Evolutionary conservation across 2,113 vertebrate species (phyloP).

Genomic region (Nesogale talazaci): DNA sequence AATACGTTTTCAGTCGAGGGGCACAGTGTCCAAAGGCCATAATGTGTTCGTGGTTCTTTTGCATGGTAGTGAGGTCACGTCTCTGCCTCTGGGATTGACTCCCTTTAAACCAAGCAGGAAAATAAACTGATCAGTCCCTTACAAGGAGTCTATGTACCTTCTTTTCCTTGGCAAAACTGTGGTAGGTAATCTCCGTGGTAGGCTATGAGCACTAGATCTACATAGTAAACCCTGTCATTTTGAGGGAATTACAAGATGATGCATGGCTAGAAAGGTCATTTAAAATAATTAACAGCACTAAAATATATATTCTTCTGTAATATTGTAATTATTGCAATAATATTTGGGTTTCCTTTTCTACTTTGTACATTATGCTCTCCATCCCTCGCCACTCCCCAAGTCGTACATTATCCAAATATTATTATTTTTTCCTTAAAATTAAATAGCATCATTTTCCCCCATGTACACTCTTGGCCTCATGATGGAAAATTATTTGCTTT

Average conservation of each 20-base stretch:
- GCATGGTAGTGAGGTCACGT: neutral
- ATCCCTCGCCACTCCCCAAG: slow-evolving; percentile 39
- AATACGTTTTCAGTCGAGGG: neutral
- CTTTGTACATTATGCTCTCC: slow-evolving; percentile 10
- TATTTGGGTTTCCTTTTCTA: neutral
- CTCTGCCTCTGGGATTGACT: neutral
- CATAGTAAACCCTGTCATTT: neutral
- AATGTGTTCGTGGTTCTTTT: neutral
- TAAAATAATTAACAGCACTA: neutral
- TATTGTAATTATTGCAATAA: slow-evolving; percentile 16
- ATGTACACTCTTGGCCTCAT: slow-evolving; percentile 33
- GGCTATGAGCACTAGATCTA: neutral
- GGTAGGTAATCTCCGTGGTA: neutral
- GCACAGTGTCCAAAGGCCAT: neutral
- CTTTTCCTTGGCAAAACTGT: neutral
- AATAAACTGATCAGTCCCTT: neutral
- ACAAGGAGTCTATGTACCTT: neutral
- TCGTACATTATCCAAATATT: slow-evolving; percentile 28
- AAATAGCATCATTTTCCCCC: slow-evolving; percentile 26
- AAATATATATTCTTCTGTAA: neutral
- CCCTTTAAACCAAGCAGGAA: neutral
- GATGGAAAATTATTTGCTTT: slow-evolving; percentile 69
- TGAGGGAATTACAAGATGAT: neutral
- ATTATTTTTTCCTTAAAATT: slow-evolving; percentile 39
- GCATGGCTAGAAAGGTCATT: neutral